These are phyloP conservation scores for Sepioteuthis lessoniana DNA, from an alignment of 2,888 invertebrate species.

Conservation along the genomic window DNA sequence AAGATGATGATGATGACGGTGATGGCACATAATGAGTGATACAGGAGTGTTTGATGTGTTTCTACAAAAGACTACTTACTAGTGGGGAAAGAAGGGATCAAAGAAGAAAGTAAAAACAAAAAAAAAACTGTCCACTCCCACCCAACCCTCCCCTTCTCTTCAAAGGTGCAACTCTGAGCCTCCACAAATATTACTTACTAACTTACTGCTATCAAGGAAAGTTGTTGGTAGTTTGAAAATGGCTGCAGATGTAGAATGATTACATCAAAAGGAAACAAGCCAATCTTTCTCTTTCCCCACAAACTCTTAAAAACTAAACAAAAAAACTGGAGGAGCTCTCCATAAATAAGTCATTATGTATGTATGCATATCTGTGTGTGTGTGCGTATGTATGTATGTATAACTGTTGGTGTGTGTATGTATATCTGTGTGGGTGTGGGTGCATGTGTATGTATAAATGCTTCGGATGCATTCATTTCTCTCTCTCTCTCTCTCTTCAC, in stretches of 20 bases:
- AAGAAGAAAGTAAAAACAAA: not conserved
- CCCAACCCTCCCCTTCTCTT: not conserved
- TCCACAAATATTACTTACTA: not conserved
- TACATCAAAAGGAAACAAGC: not conserved
- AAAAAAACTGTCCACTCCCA: not conserved
- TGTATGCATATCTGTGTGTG: not conserved
- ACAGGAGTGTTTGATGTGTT: slow-evolving; percentile 12
- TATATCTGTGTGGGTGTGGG: no score
- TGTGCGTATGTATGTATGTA: not conserved
- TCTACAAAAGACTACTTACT: not conserved
- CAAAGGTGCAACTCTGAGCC: not conserved
- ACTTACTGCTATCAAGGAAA: not conserved
- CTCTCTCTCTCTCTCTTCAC: not conserved
- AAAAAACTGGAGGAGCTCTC: not conserved
- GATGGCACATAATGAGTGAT: not conserved
- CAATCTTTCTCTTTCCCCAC: not conserved
- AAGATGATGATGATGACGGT: not conserved
- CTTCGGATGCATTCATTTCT: not conserved
- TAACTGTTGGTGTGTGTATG: no score
- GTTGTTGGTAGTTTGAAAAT: not conserved
- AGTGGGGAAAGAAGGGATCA: not conserved
- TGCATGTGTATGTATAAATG: not conserved
- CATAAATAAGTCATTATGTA: not conserved
- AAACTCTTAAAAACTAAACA: not conserved
- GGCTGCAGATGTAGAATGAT: not conserved